A percentile compares a stretch with the other conserved stretches of the same genome.
Evolutionary conservation across 2,113 vertebrate species (phyloP).

Genomic region (Lathamus discolor): DNA sequence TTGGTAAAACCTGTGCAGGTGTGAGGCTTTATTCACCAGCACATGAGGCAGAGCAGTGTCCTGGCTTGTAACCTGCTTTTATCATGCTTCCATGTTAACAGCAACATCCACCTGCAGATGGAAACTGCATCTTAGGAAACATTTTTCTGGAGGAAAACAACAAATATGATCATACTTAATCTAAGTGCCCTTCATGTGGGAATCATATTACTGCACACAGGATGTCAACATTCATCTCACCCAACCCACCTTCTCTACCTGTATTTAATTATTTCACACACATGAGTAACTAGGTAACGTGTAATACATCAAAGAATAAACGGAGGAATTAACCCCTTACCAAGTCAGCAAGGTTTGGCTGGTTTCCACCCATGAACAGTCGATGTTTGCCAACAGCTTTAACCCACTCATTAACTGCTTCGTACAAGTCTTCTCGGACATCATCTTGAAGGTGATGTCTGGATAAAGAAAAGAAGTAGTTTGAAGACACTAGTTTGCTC

Average conservation of each 20-base stretch:
- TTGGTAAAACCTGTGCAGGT: neutral
- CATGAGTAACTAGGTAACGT: neutral
- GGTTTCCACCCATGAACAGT: conserved; percentile 90
- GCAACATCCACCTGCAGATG: neutral
- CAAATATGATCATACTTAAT: fast-evolving
- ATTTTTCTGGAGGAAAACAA: neutral
- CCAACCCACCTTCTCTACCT: neutral
- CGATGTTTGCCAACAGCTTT: conserved; percentile 87
- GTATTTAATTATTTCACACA: neutral
- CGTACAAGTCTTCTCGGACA: conserved; percentile 90
- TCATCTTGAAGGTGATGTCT: conserved; percentile 90
- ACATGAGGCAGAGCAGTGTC: fast-evolving
- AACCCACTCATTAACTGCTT: conserved; percentile 90
- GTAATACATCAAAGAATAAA: neutral
- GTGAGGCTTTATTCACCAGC: neutral
- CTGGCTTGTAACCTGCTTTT: neutral
- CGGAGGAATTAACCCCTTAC: conserved; percentile 68
- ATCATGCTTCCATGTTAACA: neutral
- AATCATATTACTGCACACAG: neutral
- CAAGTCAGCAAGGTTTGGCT: conserved; percentile 93
- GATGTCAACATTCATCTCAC: neutral
- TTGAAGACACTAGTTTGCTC: neutral
- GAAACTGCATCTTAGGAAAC: neutral
- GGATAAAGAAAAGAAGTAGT: neutral
- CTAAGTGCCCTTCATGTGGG: neutral